phyloP scores from a whole-genome alignment of 2,888 invertebrate genomes.

The Stenodema calcarata region DNA sequence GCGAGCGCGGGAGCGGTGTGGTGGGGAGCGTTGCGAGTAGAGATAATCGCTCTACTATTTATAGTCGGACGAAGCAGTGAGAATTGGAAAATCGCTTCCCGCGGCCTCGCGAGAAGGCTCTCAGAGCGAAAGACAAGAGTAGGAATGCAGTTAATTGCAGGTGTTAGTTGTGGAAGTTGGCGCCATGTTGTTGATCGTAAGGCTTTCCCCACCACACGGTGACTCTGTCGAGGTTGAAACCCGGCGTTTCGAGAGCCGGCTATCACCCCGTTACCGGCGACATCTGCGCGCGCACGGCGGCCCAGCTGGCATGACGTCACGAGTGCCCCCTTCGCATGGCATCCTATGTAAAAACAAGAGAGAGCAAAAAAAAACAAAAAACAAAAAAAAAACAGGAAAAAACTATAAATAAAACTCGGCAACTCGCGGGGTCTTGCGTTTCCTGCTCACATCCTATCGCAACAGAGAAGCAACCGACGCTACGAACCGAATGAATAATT shows the following conservation, averaged over 20 bases:
- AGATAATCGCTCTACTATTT: neutral
- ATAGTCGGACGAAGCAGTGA: neutral
- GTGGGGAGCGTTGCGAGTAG: no score
- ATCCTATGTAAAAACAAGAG: neutral
- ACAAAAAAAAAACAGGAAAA: no score
- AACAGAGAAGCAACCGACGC: neutral
- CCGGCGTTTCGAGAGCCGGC: neutral
- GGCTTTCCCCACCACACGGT: neutral
- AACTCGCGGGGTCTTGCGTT: neutral
- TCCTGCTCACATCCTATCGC: neutral
- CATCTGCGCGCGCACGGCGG: constrained; percentile 21
- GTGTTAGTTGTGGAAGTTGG: constrained; percentile 13
- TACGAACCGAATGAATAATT: neutral
- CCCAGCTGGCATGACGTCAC: constrained; percentile 31
- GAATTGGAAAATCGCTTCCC: neutral
- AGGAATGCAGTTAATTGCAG: constrained; percentile 30
- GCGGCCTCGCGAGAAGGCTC: neutral
- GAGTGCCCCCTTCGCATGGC: neutral
- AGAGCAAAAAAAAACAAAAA: no score
- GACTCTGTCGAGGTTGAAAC: neutral
- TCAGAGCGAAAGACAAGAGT: neutral
- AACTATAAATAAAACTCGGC: constrained; percentile 6
- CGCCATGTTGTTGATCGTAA: constrained; percentile 5
- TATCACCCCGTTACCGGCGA: neutral
- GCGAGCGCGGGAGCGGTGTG: no score